A percentile compares a stretch with the other conserved stretches of the same genome.
Conservation (phyloP, 2,888 invertebrate species). For the Lingula anatina region DNA sequence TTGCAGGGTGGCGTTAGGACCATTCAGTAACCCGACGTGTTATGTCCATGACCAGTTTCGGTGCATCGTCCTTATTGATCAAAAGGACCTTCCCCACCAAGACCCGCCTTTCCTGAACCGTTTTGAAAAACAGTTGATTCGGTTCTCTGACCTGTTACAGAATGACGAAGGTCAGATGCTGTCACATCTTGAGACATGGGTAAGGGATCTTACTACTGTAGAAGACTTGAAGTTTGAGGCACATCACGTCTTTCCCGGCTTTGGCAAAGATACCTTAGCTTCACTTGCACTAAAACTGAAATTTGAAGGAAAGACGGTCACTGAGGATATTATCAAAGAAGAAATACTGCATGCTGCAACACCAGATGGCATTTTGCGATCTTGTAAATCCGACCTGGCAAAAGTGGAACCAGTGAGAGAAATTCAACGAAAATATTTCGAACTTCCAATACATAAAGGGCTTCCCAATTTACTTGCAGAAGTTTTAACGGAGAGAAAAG, state of each 20-base stretch:
- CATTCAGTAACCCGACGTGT: constrained; percentile 10
- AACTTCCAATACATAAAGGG: constrained; percentile 4
- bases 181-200: not conserved
- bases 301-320: not conserved
- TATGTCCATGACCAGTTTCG: constrained; percentile 11
- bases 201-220: constrained; percentile 1
- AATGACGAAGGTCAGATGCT: not conserved
- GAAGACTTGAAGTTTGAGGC: not conserved
- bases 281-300: constrained; percentile 1
- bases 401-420: not conserved
- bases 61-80: constrained; percentile 12
- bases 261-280: not conserved
- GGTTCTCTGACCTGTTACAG: constrained; percentile 5
- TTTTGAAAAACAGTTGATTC: constrained; percentile 20
- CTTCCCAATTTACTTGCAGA: not conserved
- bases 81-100: constrained; percentile 3
- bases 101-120: constrained; percentile 17
- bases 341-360: not conserved
- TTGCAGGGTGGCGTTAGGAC: constrained; percentile 10
- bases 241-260: not conserved
- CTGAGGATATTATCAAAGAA: not conserved
- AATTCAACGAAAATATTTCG: constrained; percentile 1
- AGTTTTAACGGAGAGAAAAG: not conserved
- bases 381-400: not conserved
- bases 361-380: constrained; percentile 5